Base-by-base conservation (phyloP, 2,888 invertebrate genomes). In the Pseudococcus viburni region DNA sequence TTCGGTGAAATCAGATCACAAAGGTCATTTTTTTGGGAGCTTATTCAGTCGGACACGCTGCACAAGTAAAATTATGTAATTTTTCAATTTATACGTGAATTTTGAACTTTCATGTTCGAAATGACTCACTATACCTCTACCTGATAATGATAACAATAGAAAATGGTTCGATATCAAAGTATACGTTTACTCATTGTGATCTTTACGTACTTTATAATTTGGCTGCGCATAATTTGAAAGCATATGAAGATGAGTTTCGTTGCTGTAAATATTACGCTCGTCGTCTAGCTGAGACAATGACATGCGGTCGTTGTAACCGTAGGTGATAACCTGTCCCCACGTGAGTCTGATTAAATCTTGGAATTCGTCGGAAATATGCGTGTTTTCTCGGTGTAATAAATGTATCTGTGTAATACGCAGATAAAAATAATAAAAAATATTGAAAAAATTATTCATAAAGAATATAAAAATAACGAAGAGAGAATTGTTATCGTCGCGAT, bases 241-340 rank as follows among this genome's bases (percentile, higher is more conserved):
- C 42, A 42, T 42, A n/a, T 6, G 55, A 55, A n/a, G n/a, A 12
- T 55, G 55, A n/a, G 12, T 51, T 51, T 51, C 55, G 5, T 68
- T 22, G 68, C 11, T 26, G 26, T 68, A 26, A 26, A 26, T 22
- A 6, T 55, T 26, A 8, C 22, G 9, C 0, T 68, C 12, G 22
- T 68, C 26, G 68, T 68, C 68, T 26, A 68, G 68, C 68, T 55
- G 55, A 55, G n/a, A 55, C 55, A 26, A 22, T 11, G 68, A 68
- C 4, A 68, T 26, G 68, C 68, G 68, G 26, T 68, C 26, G 26
- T 68, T 55, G 55, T 55, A n/a, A 55, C 55, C 55, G 55, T 55
- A 68, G 22, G 68, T 68, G 68, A 68, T 68, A 68, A 68, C 68
- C 68, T 68, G 68, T 68, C 68, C 68, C 68, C 68, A 68, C 26